Conservation (phyloP, 2,888 invertebrate species). For the Nemotelus nigrinus region DNA sequence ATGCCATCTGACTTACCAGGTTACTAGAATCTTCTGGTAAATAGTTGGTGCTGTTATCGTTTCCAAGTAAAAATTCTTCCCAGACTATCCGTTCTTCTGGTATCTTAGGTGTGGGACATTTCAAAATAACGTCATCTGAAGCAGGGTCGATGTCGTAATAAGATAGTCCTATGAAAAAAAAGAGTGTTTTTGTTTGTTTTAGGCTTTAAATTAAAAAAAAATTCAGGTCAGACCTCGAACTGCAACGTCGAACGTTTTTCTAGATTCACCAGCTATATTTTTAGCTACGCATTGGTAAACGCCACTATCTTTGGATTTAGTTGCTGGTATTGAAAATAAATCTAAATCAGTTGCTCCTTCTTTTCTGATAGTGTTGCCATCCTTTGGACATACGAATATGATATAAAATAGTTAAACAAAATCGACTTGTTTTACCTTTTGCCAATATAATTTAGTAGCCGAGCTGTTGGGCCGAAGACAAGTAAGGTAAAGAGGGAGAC, state of each 20-base stretch:
- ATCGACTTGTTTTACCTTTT: constrained; percentile 64
- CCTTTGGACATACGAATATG: background rate
- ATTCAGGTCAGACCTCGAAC: constrained; percentile 42
- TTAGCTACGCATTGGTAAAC: constrained; percentile 70
- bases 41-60: constrained; percentile 5
- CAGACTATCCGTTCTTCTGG: background rate
- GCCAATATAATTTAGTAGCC: constrained; percentile 68
- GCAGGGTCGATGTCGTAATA: constrained; percentile 15
- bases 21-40: background rate
- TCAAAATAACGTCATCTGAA: background rate
- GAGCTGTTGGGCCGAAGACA: constrained; percentile 69
- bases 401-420: background rate
- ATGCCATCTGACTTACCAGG: constrained; percentile 7
- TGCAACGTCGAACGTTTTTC: constrained; percentile 61
- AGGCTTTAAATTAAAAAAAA: background rate
- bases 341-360: constrained; percentile 33
- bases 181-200: background rate
- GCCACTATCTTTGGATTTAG: constrained; percentile 65
- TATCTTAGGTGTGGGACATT: constrained; percentile 1
- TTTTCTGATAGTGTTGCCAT: background rate
- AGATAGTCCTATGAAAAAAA: constrained; percentile 8
- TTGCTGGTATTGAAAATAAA: constrained; percentile 60
- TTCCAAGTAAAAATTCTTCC: constrained; percentile 1
- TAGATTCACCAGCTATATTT: constrained; percentile 67
- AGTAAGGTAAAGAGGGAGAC: constrained; percentile 65